Evolutionary conservation across 1,140 invertebrate species (phyloP), one percentile per base, ranked within the genome.

Genomic region (Drosophila nannoptera): DNA sequence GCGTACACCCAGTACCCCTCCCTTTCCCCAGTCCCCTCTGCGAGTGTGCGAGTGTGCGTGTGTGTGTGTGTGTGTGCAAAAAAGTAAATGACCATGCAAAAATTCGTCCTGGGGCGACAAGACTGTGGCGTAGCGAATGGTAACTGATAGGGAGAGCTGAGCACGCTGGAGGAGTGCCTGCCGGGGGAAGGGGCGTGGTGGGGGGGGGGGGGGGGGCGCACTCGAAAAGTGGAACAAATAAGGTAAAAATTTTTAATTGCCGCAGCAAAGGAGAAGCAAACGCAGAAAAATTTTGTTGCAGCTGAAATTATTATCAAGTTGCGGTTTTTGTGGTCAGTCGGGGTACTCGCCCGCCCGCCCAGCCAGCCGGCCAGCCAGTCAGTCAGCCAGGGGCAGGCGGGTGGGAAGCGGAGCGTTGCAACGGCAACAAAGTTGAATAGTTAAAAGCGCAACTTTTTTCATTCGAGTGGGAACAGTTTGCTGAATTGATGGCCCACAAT

Each of bases 211-310:
- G 46, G 35, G 48, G 33, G 48, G 33, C 49, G 8, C 46, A 66
- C 59, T 50, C 43, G 49, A 78, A 83, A 84, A 84, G 59, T 84
- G 76, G 76, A 84, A 73, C 80, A 84, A 84, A 84, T 84, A 84
- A 84, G 80, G 80, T 84, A 84, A 84, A 78, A 84, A 84, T 74
- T 84, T 84, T 84, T 84, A 84, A 84, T 84, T 84, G 80, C 76
- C 78, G 75, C 78, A 76, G 73, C 73, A 68, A 68, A 72, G 62
- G 43, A 35, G 40, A 63, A 59, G 45, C 66, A 71, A 67, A 67
- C 29, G 56, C 38, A 55, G 42, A 62, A 52, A 75, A 72, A 75
- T 62, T 22, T 3, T 58, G 60, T 62, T 63, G 59, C 77, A 78
- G 78, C 78, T 48, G 71, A 80, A 81, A 84, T 78, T 73, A 83